These are phyloP conservation scores for Apodemus speciosus DNA, from an alignment of 2,113 vertebrate genomes.

Conservation along the genomic window DNA sequence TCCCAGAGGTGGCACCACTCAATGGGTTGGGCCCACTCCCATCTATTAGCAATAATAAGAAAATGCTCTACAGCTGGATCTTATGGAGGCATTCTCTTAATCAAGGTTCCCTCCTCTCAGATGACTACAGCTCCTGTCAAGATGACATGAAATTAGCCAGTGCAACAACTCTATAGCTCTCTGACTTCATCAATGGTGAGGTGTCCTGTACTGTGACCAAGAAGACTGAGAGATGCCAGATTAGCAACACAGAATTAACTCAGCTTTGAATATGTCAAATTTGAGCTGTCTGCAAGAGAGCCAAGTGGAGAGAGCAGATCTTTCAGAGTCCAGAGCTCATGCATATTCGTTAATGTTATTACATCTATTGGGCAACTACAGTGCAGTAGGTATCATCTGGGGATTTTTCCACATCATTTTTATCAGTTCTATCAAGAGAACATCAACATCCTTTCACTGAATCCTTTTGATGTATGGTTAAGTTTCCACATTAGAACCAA, in stretches of 20 bases:
- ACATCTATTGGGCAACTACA: constrained; percentile 5
- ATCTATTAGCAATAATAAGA: background rate
- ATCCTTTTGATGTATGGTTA: constrained; percentile 3
- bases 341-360: background rate
- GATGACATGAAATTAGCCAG: background rate
- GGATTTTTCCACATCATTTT: background rate
- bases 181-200: background rate
- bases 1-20: background rate
- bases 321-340: background rate
- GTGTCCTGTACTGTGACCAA: background rate
- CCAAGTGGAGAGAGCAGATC: background rate
- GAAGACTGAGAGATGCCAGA: background rate
- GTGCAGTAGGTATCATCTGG: background rate
- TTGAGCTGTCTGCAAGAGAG: background rate
- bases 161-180: background rate
- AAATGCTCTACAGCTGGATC: background rate
- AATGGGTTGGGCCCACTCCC: background rate
- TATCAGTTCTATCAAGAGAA: constrained; percentile 5
- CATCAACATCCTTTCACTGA: background rate
- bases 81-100: background rate
- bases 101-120: background rate
- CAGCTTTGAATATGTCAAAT: background rate
- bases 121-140: background rate
- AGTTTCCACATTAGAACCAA: constrained; percentile 9
- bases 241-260: constrained; percentile 11